phyloP scores from a whole-genome alignment of 2,113 vertebrate genomes.

The mouse (Mus musculus) region DNA sequence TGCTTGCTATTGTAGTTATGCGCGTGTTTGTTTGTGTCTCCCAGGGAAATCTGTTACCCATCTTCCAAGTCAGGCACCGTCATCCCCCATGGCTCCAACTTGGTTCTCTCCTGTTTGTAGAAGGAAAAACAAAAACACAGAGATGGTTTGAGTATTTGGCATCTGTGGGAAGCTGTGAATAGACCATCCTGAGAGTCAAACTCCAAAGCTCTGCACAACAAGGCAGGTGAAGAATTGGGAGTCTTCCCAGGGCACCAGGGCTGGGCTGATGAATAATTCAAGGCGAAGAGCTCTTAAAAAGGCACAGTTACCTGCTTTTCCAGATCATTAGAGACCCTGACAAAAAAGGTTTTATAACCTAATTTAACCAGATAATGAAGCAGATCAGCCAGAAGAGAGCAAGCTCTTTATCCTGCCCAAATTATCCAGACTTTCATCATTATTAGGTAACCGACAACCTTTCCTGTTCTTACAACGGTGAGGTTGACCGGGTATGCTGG shows the following conservation, averaged over 20 bases:
- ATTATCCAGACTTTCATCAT: conserved; percentile 60
- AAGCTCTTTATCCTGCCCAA: conserved; percentile 69
- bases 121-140: background rate
- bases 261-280: conserved; percentile 74
- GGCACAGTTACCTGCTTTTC: conserved; percentile 79
- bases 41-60: conserved; percentile 87
- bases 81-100: conserved; percentile 56
- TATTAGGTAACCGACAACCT: conserved; percentile 64
- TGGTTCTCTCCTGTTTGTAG: conserved; percentile 53
- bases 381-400: conserved; percentile 74
- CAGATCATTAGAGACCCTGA: conserved; percentile 76
- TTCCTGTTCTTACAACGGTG: background rate
- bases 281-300: conserved; percentile 65
- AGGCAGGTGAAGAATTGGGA: conserved; percentile 66
- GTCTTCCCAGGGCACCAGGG: conserved; percentile 47
- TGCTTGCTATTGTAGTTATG: conserved; percentile 88
- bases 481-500: too few relatives aligned
- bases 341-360: conserved; percentile 75
- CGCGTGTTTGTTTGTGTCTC: conserved; percentile 89
- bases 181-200: conserved; percentile 33
- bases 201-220: conserved; percentile 56
- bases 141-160: conserved; percentile 67
- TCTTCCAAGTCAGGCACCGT: conserved; percentile 86
- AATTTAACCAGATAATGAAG: conserved; percentile 80
- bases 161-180: conserved; percentile 51